Base-by-base conservation (phyloP, 1,140 invertebrate genomes). In the Pinna nobilis region DNA sequence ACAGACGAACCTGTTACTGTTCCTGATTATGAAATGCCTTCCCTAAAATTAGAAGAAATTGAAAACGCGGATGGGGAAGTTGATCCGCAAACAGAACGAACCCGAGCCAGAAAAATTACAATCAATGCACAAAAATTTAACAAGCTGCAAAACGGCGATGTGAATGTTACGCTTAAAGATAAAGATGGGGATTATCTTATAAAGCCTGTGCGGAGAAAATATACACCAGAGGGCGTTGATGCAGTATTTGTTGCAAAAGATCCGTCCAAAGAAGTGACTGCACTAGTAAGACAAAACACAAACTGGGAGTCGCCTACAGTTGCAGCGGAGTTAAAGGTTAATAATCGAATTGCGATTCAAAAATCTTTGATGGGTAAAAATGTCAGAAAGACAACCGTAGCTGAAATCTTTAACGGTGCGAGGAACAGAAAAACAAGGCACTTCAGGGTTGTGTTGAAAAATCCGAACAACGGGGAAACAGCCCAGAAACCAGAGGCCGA, bases 191-290 rank as follows among this genome's bases (percentile, higher is more conserved):
- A 63, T 41, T 75, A 70, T 28, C 49, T 70, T 23, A 30, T 75
- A 30, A 75, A 70, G 50, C 73, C 73, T 4, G 53, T 63, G 15
- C 41, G 41, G 4, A 35, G 59, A 1, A 66, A 23, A 7, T 63
- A 70, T 64, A 57, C 53, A 28, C 60, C 61, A 2, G 49, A 64
- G 18, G 66, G 47, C 7, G 67, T 75, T 20, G 44, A 69, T 55
- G 66, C 73, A 3, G 67, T 70, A 23, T 75, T 75, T 25, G 65
- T 65, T 20, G 66, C 73, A 39, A 75, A 75, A 70, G 73, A 75
- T 60, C 73, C 73, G 15, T 63, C 67, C 6, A 75, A 75, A 35
- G 73, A 75, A 55, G 25, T 41, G 41, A 75, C 70, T 60, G 73
- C 73, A 0, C 41, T 75, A 23, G 73, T 75, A 7, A 41, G 73